Conservation (phyloP, 2,113 vertebrate species). For the Gavialis gangeticus region DNA sequence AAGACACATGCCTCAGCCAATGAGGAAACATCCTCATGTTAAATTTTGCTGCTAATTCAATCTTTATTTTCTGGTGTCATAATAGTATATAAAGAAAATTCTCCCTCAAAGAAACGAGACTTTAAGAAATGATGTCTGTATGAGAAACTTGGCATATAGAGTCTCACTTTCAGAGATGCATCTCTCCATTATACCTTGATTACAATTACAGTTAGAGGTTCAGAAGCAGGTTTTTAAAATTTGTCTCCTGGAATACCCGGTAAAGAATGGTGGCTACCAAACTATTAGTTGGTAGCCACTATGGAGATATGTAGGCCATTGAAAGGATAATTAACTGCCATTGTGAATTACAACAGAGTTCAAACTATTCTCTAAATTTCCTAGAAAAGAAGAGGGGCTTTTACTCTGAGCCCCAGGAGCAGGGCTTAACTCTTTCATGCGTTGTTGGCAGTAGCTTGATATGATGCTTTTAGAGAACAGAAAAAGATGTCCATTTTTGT, state of each 20-base stretch:
- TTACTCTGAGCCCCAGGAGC: conserved; percentile 19
- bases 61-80: no score
- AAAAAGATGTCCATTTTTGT: neutral
- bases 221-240: neutral
- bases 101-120: neutral
- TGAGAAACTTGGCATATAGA: neutral
- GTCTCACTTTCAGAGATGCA: neutral
- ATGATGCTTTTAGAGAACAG: neutral
- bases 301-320: neutral
- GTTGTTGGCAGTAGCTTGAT: neutral
- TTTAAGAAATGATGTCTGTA: no score
- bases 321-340: neutral
- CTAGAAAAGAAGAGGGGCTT: conserved; percentile 4
- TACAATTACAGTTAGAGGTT: neutral
- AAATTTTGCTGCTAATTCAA: neutral
- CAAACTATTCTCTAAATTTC: conserved; percentile 27
- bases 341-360: conserved; percentile 12
- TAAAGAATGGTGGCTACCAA: neutral
- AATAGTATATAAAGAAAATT: neutral
- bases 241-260: neutral
- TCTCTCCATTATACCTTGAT: neutral
- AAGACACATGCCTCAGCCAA: neutral
- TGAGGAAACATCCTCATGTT: neutral
- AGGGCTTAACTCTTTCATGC: neutral
- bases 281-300: neutral